Base-by-base conservation (phyloP, 1,140 invertebrate species). In the Drosophila subpulchrella region DNA sequence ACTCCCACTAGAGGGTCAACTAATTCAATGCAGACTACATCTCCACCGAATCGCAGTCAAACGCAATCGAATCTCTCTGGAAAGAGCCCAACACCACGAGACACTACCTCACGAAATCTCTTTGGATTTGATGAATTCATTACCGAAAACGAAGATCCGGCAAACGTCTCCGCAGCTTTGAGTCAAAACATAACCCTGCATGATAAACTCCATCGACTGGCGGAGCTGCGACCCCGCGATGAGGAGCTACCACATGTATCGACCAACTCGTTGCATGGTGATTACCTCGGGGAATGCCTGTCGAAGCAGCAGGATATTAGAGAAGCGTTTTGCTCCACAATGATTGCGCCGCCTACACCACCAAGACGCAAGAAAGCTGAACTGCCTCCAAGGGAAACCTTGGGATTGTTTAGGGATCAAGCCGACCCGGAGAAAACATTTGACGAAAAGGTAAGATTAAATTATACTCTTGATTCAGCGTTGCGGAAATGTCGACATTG, bases 321-420 rank as follows among this genome's bases (percentile, higher is more conserved):
- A 24, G 63, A 91, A 8, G 90, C 68, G 71, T 24, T 91, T 0
- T 91, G 86, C 36, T 91, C 90, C 8, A 91, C 90, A 1, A 91
- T 91, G 90, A 66, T 89, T 34, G 55, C 24, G 0, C 24, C 41
- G 0, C 30, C 55, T 8, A 6, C 38, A 13, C 11, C 24, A 13
- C 12, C 47, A 6, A 41, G 20, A 58, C n/a, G 17, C 12, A 13
- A 27, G 24, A 36, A 38, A 62, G 46, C 46, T 67, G 68, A 57
- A 56, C 38, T 27, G 15, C 7, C 24, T 51, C 42, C 17, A 15
- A 50, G 81, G 5, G 72, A 79, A 27, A 67, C 85, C 2, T 10
- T 50, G 0, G 61, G 58, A 7, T 66, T 90, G 7, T 90, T 90
- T 38, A 62, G 24, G 1, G 83, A 78, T 13, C 75, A 81, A 6